phyloP scores from a whole-genome alignment of 2,888 invertebrate genomes.

The Zygaena filipendulae region DNA sequence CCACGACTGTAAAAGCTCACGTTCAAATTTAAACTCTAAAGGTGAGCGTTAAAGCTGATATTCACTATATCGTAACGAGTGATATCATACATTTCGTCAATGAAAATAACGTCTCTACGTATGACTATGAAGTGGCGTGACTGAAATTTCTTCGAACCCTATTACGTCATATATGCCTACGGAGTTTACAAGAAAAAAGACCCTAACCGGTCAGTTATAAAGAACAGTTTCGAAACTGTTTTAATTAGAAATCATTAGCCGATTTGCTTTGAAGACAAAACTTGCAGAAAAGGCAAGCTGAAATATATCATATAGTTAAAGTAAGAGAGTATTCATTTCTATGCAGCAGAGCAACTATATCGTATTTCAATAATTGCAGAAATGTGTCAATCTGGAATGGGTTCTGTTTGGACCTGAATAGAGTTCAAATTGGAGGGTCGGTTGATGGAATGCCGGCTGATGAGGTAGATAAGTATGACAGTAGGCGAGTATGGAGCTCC shows the following conservation, averaged over 20 bases:
- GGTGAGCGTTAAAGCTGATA: constrained; percentile 23
- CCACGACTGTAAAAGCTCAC: constrained; percentile 10
- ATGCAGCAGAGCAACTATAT: constrained; percentile 29
- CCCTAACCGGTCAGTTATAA: constrained; percentile 28
- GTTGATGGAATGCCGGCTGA: constrained; percentile 41
- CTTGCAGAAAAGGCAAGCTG: constrained; percentile 24
- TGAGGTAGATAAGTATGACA: constrained; percentile 38
- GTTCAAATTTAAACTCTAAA: constrained; percentile 25
- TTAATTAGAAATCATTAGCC: constrained; percentile 42
- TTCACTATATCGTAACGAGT: too few species aligned
- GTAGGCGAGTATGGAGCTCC: constrained; percentile 28
- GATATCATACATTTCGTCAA: constrained; percentile 26
- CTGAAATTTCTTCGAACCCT: constrained; percentile 37
- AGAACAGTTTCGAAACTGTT: constrained; percentile 32
- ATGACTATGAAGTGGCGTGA: constrained; percentile 56
- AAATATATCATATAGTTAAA: constrained; percentile 30
- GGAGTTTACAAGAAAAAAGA: constrained; percentile 28
- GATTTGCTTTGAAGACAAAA: constrained; percentile 31
- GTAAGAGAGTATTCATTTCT: constrained; percentile 36
- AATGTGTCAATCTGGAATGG: constrained; percentile 36
- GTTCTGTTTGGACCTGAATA: constrained; percentile 31
- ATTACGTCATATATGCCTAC: constrained; percentile 33
- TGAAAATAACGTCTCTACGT: constrained; percentile 24
- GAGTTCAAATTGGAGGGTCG: constrained; percentile 30
- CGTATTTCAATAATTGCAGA: constrained; percentile 46